Evolutionary conservation across 2,797 vertebrate species (phyloP), one percentile per base, ranked within the genome.

Genomic region (Oreortyx pictus): DNA sequence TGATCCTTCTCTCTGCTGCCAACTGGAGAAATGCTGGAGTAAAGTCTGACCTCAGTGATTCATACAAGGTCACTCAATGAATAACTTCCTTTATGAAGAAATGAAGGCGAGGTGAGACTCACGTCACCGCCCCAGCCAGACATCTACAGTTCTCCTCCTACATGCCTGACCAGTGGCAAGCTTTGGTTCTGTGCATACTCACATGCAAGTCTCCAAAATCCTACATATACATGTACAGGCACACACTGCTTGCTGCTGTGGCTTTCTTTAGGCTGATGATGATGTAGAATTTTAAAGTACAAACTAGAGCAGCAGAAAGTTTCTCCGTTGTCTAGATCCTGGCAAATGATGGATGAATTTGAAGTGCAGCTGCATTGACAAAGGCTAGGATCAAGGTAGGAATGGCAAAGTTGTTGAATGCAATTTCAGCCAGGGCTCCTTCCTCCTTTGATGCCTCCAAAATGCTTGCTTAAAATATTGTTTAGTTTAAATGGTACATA

Each of bases 141-240:
- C 14, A n/a, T 14, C 27, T 89, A 64, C 3, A 4, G 37, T 60
- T 27, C 24, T 85, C 72, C 54, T 70, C 11, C 59, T 62, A 33
- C 61, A 85, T n/a, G 37, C 8, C 24, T 47, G 47, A 5, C 11
- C 46, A 79, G 23, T 6, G 7, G 14, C 17, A 68, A 31, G n/a
- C 25, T 70, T 33, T 49, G 41, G 9, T 66, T 23, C 25, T 44
- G 17, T 27, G n/a, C 25, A n/a, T 11, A 25, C 16, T 49, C 5
- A 57, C 10, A 19, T 14, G 14, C 5, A 2, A 2, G 5, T 62
- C 39, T 59, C 29, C 41, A 44, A 84, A 76, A 88, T 46, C 41
- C n/a, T 24, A 73, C 13, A 18, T 7, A 18, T 4, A 31, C 1
- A 6, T 4, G 1, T 8, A 1, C 22, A 7, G 31, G 6, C 5